Percentiles rank a stretch among this genome's conserved stretches.
Conservation (phyloP, 2,888 invertebrate genomes). For the Axea sp. region DNA sequence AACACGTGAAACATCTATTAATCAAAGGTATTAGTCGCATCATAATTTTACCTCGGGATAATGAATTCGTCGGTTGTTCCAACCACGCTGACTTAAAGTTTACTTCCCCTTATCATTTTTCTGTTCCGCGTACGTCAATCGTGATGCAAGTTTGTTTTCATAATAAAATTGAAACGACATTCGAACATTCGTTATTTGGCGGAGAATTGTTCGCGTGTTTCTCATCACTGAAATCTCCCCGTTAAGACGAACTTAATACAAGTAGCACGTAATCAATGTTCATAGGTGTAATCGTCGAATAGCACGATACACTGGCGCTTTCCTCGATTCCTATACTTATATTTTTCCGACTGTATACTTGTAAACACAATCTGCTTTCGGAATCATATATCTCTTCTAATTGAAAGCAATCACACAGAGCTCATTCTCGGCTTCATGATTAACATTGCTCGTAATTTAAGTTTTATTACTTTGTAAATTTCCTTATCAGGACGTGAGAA, state of each 20-base stretch:
- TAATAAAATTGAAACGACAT: constrained; percentile 9
- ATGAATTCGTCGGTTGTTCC: constrained; percentile 24
- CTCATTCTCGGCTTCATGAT: constrained; percentile 9
- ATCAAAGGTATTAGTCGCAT: constrained; percentile 30
- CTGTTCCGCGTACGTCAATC: constrained; percentile 15
- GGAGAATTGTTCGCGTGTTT: constrained; percentile 39
- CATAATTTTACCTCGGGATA: not conserved
- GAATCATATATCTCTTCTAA: constrained; percentile 16
- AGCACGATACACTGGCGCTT: constrained; percentile 33
- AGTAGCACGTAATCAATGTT: constrained; percentile 43
- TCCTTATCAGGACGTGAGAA: too few relatives aligned
- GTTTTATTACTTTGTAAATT: not conserved
- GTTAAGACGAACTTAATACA: constrained; percentile 30
- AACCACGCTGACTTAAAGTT: not conserved
- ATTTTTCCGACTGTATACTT: constrained; percentile 29
- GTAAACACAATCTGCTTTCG: constrained; percentile 1
- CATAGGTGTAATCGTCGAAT: constrained; percentile 18
- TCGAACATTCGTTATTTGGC: not conserved
- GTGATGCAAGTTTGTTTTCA: constrained; percentile 5
- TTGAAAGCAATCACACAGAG: constrained; percentile 23
- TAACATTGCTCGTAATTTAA: constrained; percentile 4
- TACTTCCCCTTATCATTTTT: constrained; percentile 15
- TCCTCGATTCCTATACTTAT: constrained; percentile 16
- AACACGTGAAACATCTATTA: constrained; percentile 42
- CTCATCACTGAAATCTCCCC: constrained; percentile 22